Percentiles rank a stretch among this genome's conserved stretches.
These are phyloP conservation scores for Nyctereutes procyonoides DNA, from an alignment of 2,113 vertebrate genomes.

Conservation along the genomic window DNA sequence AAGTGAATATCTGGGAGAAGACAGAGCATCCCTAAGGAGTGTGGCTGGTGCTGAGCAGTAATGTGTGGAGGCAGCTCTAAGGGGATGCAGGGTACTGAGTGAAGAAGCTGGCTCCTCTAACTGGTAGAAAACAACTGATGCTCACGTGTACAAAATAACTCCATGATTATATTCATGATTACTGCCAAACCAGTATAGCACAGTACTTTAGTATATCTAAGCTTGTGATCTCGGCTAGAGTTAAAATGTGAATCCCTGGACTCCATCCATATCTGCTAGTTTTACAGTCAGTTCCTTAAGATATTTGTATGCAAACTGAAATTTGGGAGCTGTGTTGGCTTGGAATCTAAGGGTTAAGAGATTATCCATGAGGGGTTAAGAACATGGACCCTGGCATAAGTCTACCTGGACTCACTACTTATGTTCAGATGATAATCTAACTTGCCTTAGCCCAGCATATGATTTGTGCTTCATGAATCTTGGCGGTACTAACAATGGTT, in stretches of 20 bases:
- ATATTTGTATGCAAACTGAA: neutral
- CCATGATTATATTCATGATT: neutral
- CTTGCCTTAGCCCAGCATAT: neutral
- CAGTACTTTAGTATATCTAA: neutral
- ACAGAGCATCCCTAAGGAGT: neutral
- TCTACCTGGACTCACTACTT: neutral
- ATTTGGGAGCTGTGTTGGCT: neutral
- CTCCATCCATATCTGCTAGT: neutral
- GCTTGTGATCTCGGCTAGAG: neutral
- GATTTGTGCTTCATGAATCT: neutral
- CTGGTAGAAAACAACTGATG: neutral
- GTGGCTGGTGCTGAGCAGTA: neutral
- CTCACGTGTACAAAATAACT: neutral
- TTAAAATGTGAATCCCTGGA: neutral
- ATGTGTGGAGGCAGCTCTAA: neutral
- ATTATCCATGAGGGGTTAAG: neutral
- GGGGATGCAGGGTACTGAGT: rapidly evolving
- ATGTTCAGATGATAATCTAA: neutral
- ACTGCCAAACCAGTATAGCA: neutral
- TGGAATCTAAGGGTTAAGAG: neutral
- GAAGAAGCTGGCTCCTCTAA: neutral
- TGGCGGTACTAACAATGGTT: neutral
- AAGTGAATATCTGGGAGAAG: constrained; percentile 55
- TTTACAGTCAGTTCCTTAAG: neutral
- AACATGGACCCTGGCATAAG: neutral